Evolutionary conservation across 2,888 invertebrate species (phyloP).

Genomic region (Incurvaria masculella): DNA sequence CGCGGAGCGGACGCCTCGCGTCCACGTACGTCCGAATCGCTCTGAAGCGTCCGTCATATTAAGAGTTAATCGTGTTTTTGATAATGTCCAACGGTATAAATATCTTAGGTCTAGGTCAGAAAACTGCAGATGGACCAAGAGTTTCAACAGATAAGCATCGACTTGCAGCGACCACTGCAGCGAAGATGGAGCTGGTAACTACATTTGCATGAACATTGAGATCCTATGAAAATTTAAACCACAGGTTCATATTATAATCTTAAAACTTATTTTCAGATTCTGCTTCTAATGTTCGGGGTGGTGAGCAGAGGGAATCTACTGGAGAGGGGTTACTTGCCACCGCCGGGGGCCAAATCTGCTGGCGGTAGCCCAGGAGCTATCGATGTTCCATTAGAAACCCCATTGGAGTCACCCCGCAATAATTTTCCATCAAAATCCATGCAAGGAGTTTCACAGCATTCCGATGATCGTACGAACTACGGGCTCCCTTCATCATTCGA

Average conservation of each 20-base stretch:
- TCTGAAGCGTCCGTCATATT: neutral
- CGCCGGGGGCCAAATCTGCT: conserved; percentile 31
- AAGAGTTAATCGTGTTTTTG: neutral
- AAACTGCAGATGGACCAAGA: neutral
- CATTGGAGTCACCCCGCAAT: conserved; percentile 18
- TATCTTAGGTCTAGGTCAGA: neutral
- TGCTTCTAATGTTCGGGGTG: conserved; percentile 24
- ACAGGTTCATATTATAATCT: too few species aligned
- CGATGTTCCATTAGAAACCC: conserved; percentile 27
- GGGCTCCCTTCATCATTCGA: neutral
- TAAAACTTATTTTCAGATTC: conserved; percentile 30
- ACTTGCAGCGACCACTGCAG: neutral
- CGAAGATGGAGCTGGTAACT: neutral
- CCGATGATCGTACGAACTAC: neutral
- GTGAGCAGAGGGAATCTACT: conserved; percentile 26
- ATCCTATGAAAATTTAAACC: too few species aligned
- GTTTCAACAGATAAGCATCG: neutral
- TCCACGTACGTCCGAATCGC: neutral
- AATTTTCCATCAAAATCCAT: neutral
- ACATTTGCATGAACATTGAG: too few species aligned
- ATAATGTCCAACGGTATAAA: neutral
- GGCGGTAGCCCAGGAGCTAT: conserved; percentile 30
- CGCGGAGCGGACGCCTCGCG: too few species aligned
- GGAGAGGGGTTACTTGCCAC: conserved; percentile 36
- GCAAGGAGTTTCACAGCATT: neutral